Percentiles rank a stretch among this genome's conserved stretches.
phyloP scores from a whole-genome alignment of 2,888 invertebrate species.

The Pristionchus japonicus region DNA sequence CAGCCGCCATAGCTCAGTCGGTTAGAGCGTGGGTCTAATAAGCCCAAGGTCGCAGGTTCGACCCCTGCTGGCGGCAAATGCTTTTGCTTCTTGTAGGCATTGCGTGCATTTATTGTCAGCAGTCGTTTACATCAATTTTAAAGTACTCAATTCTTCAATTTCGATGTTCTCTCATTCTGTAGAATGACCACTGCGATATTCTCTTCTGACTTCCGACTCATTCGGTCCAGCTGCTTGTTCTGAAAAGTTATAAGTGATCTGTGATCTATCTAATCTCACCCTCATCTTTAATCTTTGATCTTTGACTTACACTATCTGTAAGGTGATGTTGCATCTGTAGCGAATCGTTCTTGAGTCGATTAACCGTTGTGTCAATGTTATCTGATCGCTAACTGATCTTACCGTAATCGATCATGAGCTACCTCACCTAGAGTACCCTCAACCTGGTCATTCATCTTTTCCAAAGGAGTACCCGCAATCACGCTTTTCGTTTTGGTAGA shows the following conservation, averaged over 20 bases:
- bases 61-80: slow-evolving; percentile 54
- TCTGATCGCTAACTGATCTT: not conserved
- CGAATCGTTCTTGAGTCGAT: not conserved
- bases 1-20: slow-evolving; percentile 56
- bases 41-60: slow-evolving; percentile 56
- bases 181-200: not conserved
- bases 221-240: not conserved
- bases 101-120: not conserved
- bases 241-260: not conserved
- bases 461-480: not conserved
- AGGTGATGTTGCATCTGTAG: not conserved
- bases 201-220: not conserved
- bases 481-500: not conserved
- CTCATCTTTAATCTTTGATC: not conserved
- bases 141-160: not conserved
- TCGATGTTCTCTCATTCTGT: not conserved
- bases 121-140: not conserved
- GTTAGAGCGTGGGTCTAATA: slow-evolving; percentile 56
- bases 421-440: not conserved
- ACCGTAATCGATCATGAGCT: not conserved
- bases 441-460: not conserved
- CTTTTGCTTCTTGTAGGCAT: slow-evolving; percentile 49
- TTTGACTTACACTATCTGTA: not conserved
- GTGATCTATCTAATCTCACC: too few relatives aligned
- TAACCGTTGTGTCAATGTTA: not conserved